These are phyloP conservation scores for Harpalus rubripes DNA, from an alignment of 2,888 invertebrate species.

Conservation along the genomic window DNA sequence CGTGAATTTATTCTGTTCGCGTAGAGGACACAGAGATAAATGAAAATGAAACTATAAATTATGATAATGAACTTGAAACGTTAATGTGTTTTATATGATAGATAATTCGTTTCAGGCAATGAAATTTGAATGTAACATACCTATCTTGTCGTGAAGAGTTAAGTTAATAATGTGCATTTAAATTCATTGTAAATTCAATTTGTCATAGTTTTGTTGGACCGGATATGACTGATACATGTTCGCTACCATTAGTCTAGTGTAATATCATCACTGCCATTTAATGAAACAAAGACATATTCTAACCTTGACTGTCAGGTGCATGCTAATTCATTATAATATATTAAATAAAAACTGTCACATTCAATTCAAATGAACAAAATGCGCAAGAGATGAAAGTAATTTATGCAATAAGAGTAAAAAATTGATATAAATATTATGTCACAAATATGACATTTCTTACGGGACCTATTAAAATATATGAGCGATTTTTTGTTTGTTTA, in stretches of 20 bases:
- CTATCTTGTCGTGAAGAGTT: background rate
- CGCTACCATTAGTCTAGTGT: background rate
- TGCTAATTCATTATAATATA: constrained; percentile 15
- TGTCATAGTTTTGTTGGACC: background rate
- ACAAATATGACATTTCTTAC: background rate
- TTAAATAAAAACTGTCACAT: constrained; percentile 1
- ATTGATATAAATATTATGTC: background rate
- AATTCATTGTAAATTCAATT: background rate
- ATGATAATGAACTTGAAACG: no score
- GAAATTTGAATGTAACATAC: background rate
- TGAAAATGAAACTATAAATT: no score
- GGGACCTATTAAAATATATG: no score
- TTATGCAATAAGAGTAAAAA: background rate
- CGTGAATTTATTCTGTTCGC: no score
- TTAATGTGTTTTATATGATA: no score
- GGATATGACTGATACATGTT: background rate
- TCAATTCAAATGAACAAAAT: background rate
- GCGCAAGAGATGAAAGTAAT: background rate
- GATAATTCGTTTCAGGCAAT: no score
- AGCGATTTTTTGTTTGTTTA: no score
- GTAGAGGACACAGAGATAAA: no score
- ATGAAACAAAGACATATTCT: constrained; percentile 14
- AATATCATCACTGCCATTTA: background rate
- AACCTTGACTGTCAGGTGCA: constrained; percentile 20
- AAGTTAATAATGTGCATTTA: background rate